Base-by-base conservation (phyloP, 2,797 vertebrate species). In the Eleutherodactylus coqui region DNA sequence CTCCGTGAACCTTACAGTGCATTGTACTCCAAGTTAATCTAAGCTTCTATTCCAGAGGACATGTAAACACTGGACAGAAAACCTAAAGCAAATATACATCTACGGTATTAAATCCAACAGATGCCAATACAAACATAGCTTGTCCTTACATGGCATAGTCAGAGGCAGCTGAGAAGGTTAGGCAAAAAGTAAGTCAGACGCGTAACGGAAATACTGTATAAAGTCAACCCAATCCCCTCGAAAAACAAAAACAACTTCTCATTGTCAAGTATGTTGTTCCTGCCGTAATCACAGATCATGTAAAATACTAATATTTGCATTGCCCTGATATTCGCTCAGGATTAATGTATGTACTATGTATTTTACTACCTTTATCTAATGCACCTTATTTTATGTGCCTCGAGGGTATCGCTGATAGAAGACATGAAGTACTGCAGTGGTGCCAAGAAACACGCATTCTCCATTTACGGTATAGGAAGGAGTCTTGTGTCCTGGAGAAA, bases 41-140 rank as follows among this genome's bases (percentile, higher is more conserved):
- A 13, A 36, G 47, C 60, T 41, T 27, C 51, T 70, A 51, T 27
- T 82, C 79, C 67, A 13, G 41, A 69, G 70, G 79, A 45, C 32
- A 69, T 69, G 32, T 70, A 82, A 70, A 41, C 16, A 51, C 24
- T 51, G 34, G 34, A 36, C 64, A 9, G 14, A 72, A 36, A 73
- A 60, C 36, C 34, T 75, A 83, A 75, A 83, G 4, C 70, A 43
- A 24, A 83, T 58, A 11, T 7, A 58, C 60, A 64, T 70, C 34
- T 29, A 58, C n/a, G n/a, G 24, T 2, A 14, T 32, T 24, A 43
- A 13, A 10, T 29, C 14, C 43, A 51, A 16, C 17, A 36, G 36
- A 27, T 24, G 81, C 81, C 81, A 83, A 82, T 17, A 49, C 80
- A 82, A 83, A 83, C 51, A 83, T 27, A 13, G 16, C 51, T 70